Percentiles rank a stretch among this genome's conserved stretches.
Evolutionary conservation across 2,888 invertebrate species (phyloP).

Genomic region (Campoletis raptor): DNA sequence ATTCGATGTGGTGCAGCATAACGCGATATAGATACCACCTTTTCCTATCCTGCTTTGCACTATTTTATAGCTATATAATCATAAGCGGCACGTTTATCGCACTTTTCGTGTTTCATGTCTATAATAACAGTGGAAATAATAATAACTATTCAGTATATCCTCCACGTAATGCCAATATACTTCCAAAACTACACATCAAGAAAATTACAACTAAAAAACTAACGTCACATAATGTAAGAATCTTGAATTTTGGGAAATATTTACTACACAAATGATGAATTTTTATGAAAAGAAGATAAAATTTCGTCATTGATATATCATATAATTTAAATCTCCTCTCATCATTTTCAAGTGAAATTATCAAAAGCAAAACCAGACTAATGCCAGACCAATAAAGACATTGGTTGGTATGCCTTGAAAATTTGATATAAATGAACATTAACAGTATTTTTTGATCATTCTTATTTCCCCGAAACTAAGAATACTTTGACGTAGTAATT

Average conservation of each 20-base stretch:
- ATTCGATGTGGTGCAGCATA: conserved; percentile 65
- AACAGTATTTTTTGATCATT: neutral
- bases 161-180: neutral
- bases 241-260: too few species aligned
- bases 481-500: conserved; percentile 22
- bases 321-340: too few species aligned
- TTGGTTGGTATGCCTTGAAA: neutral
- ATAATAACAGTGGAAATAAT: conserved; percentile 21
- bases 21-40: conserved; percentile 44
- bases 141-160: neutral
- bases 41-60: conserved; percentile 22
- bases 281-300: too few species aligned
- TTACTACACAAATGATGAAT: too few species aligned
- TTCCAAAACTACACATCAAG: too few species aligned
- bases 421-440: neutral
- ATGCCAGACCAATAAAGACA: neutral
- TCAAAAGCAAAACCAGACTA: neutral
- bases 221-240: too few species aligned
- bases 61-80: conserved; percentile 38
- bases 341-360: neutral
- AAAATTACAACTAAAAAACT: too few species aligned
- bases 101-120: conserved; percentile 19
- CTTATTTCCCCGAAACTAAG: conserved; percentile 10
- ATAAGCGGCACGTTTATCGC: conserved; percentile 45
- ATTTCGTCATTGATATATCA: too few species aligned